phyloP scores from a whole-genome alignment of 1,140 invertebrate species.

The Trichogramma pretiosum region DNA sequence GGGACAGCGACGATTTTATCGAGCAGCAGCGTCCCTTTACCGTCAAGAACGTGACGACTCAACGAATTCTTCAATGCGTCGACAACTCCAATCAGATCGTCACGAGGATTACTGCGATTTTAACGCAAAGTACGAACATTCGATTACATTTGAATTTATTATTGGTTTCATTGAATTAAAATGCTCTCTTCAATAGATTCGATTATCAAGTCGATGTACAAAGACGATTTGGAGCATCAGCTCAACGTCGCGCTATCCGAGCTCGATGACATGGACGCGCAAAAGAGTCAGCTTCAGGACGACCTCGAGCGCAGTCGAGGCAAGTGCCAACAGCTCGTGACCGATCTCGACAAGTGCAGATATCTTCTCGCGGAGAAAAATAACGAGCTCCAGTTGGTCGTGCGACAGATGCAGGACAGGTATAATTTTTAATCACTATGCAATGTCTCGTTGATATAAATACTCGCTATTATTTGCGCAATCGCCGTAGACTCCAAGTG shows the following conservation, averaged over 20 bases:
- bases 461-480: too few relatives aligned
- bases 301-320: background rate
- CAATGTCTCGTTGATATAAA: too few relatives aligned
- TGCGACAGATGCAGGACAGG: constrained; percentile 1
- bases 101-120: background rate
- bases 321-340: background rate
- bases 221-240: background rate
- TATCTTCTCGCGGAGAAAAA: background rate
- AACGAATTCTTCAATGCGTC: background rate
- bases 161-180: background rate
- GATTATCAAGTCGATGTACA: background rate
- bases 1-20: too few relatives aligned
- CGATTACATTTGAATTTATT: background rate
- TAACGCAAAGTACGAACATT: background rate
- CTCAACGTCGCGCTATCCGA: background rate
- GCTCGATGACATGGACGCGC: background rate
- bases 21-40: too few relatives aligned
- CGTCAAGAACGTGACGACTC: background rate
- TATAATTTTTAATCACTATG: too few relatives aligned
- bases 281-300: background rate
- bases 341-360: background rate
- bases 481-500: too few relatives aligned
- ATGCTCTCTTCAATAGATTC: background rate
- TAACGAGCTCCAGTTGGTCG: background rate
- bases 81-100: constrained; percentile 3